Evolutionary conservation across 1,140 invertebrate genomes (phyloP).

Genomic region (Bombus consobrinus): DNA sequence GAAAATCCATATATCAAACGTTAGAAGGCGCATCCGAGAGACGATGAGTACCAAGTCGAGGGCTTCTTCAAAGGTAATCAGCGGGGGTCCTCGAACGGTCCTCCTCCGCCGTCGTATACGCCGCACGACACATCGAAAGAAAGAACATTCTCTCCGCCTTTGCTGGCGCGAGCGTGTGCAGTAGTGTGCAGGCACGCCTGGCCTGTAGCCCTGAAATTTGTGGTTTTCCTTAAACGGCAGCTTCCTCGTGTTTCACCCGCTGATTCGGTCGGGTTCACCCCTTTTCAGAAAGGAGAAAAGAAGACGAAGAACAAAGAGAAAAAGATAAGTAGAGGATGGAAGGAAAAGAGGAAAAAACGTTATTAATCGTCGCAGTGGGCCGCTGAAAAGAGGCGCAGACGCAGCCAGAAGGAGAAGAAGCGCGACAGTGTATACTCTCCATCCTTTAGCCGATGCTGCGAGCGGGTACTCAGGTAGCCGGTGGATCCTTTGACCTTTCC

Average conservation of each 20-base stretch:
- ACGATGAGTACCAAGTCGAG: conserved; percentile 59
- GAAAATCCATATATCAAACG: conserved; percentile 53
- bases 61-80: conserved; percentile 71
- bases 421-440: not conserved
- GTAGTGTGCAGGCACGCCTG: not conserved
- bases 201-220: conserved; percentile 39
- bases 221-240: conserved; percentile 64
- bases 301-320: not conserved
- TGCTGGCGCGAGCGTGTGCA: not conserved
- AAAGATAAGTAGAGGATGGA: not conserved
- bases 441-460: conserved; percentile 31
- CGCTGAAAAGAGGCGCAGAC: conserved; percentile 55
- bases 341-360: conserved; percentile 9
- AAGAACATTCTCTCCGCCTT: not conserved
- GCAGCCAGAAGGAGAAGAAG: not conserved
- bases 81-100: conserved; percentile 67
- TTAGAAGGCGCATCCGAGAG: conserved; percentile 19
- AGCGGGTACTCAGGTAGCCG: conserved; percentile 76
- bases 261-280: conserved; percentile 23
- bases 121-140: not conserved
- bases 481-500: conserved; percentile 77
- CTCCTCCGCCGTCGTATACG: conserved; percentile 7
- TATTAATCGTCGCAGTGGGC: conserved; percentile 64
- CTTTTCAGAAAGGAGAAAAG: conserved; percentile 17
- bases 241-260: conserved; percentile 56